These are phyloP conservation scores for Harpalus rufipes DNA, from an alignment of 2,888 invertebrate species.

Conservation along the genomic window DNA sequence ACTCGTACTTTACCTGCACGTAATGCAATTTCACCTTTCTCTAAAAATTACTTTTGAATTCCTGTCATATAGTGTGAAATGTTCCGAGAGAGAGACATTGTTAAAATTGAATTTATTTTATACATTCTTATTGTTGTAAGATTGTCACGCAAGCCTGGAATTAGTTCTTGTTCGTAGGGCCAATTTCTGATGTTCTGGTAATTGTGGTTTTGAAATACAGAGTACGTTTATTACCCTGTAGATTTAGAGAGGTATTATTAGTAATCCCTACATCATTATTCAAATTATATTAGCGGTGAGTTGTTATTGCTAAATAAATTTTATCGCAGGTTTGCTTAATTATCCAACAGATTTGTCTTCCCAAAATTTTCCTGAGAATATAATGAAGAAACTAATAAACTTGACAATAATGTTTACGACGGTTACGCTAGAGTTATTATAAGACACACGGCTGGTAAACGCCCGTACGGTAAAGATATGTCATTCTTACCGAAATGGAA, in stretches of 20 bases:
- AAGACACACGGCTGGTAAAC: too few species aligned
- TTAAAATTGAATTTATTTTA: not conserved
- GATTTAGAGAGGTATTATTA: conserved; percentile 35
- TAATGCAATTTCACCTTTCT: not conserved
- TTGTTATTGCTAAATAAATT: conserved; percentile 37
- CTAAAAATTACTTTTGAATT: not conserved
- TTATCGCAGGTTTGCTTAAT: conserved; percentile 21
- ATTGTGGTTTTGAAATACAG: conserved; percentile 40
- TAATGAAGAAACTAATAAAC: too few species aligned
- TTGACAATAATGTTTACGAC: too few species aligned
- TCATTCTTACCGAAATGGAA: too few species aligned
- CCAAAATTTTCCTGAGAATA: too few species aligned
- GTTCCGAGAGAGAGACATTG: not conserved
- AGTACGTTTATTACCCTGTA: conserved; percentile 36
- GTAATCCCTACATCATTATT: conserved; percentile 41
- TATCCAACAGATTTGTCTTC: not conserved
- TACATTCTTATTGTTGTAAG: not conserved
- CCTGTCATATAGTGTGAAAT: not conserved
- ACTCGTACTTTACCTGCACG: not conserved
- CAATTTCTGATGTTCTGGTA: conserved; percentile 21
- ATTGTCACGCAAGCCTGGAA: conserved; percentile 19
- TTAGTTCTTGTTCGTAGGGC: conserved; percentile 2
- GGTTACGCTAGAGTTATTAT: too few species aligned
- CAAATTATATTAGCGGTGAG: conserved; percentile 22
- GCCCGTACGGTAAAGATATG: too few species aligned